Evolutionary conservation across 2,888 invertebrate genomes (phyloP).

Genomic region (Brenthis hecate): DNA sequence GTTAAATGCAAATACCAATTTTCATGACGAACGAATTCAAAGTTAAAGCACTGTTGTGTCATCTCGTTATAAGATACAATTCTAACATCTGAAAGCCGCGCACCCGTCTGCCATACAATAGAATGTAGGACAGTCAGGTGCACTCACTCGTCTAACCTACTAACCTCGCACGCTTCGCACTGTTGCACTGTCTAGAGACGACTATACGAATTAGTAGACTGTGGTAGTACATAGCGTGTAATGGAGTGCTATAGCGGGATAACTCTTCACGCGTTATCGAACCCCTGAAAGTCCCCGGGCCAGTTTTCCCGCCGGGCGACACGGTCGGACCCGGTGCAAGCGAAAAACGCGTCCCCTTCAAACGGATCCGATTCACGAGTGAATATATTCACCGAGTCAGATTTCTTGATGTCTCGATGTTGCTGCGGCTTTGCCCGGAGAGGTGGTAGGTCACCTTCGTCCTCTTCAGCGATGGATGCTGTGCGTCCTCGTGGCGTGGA

Average conservation of each 20-base stretch:
- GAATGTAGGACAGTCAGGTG: too few relatives aligned
- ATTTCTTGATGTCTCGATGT: conserved; percentile 89
- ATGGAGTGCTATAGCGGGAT: not conserved
- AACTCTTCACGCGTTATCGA: conserved; percentile 54
- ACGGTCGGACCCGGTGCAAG: conserved; percentile 75
- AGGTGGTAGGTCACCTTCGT: conserved; percentile 70
- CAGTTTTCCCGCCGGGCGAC: conserved; percentile 75
- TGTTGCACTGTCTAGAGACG: too few relatives aligned
- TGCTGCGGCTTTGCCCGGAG: conserved; percentile 58
- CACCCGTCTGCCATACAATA: too few relatives aligned
- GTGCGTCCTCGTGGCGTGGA: conserved; percentile 66
- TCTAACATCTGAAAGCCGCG: too few relatives aligned
- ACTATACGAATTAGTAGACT: too few relatives aligned
- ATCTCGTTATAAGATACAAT: too few relatives aligned
- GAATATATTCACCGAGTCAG: conserved; percentile 95
- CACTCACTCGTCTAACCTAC: too few relatives aligned
- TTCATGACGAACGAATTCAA: too few relatives aligned
- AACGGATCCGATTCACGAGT: conserved; percentile 93
- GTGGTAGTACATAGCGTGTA: not conserved
- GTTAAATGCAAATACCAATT: too few relatives aligned
- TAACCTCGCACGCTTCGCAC: too few relatives aligned
- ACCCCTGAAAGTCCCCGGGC: conserved; percentile 77
- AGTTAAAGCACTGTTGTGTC: too few relatives aligned
- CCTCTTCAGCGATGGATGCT: conserved; percentile 76
- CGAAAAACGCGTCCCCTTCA: conserved; percentile 94